Base-by-base conservation (phyloP, 1,140 invertebrate genomes). In the Zaprionus ornatus region DNA sequence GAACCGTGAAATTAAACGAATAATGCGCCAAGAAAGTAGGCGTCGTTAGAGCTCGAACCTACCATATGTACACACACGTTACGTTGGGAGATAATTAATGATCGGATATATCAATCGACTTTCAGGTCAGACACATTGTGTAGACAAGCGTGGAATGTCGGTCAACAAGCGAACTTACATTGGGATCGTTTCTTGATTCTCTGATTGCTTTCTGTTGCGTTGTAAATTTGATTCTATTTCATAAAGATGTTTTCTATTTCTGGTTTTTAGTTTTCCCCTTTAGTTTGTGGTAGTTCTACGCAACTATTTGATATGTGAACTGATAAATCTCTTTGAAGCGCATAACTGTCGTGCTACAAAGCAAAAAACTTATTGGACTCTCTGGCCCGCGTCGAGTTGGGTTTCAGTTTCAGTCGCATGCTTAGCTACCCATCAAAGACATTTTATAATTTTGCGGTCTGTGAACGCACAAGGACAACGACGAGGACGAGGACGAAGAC, bases 1-100 rank as follows among this genome's bases (percentile, higher is more conserved):
- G 70, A 57, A 87, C 85, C 85, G 86, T 88, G 86, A 88, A 88
- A 88, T 88, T 88, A 76, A 79, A 85, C 85, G 90, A 90, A 88
- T 90, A 90, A 79, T 82, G 69, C 72, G 72, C 59, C 81, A 84
- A 81, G 85, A 88, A 88, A 88, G 85, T 84, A 81, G 84, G 84
- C 84, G 84, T 81, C 80, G 32, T 45, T 45, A 2, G 40, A 70
- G 65, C 45, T 65, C n/a, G 23, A 69, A 55, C 37, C 37, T 50
- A 57, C 54, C 52, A n/a, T 17, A 48, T 13, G 17, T 21, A 21
- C 7, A 7, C 7, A 7, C 25, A 25, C 25, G 25, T 25, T 25
- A 6, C 4, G 25, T 25, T 32, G 70, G 13, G 35, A 52, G 72
- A 87, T 90, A 79, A 88, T 88, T 88, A 88, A 88, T 88, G 84